Evolutionary conservation across 2,113 vertebrate genomes (phyloP), one percentile per base, ranked within the genome.

Genomic region (Telmatochromis sp.): DNA sequence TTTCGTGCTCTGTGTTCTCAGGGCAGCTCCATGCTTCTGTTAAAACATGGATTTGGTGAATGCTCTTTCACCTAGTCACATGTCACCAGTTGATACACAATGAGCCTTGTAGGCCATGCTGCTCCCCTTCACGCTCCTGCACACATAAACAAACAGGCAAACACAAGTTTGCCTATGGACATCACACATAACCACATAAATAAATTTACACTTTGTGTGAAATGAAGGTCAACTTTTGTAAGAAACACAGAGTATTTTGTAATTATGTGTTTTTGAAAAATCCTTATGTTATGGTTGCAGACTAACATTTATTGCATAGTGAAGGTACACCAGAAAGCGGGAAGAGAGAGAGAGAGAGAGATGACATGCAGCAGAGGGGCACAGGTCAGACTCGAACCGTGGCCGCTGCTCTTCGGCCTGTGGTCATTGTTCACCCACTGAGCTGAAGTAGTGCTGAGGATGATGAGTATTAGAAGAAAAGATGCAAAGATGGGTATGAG

Each of bases 51-150:
- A 87, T 93, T 91, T 92, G 87, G 92, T 87, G 82, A 86, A 54
- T 71, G 80, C 78, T 84, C 88, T 89, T 89, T 89, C 86, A 90
- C 86, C 80, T 37, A 81, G 82, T 90, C 84, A 71, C 90, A 91
- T 90, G 91, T 91, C 84, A 92, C 86, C 79, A 83, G 85, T 91
- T 93, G 85, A 93, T 92, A 93, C 92, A 94, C 85, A 91, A 23
- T 80, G 54, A 87, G 94, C 91, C 85, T 85, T 37, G 83, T 91
- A 80, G 90, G 78, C 89, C 89, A 63, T 79, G 65, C 42, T 51
- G 86, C 83, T 94, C 84, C 51, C 93, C 92, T 93, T 94, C 93
- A 94, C 89, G 90, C 90, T 92, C 23, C 84, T 89, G 83, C 91
- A 91, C 90, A 90, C 89, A 88, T 60, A 93, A 58, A 86, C 85